These are phyloP conservation scores for Mimumesa dahlbomi DNA, from an alignment of 2,888 invertebrate species.

Conservation along the genomic window DNA sequence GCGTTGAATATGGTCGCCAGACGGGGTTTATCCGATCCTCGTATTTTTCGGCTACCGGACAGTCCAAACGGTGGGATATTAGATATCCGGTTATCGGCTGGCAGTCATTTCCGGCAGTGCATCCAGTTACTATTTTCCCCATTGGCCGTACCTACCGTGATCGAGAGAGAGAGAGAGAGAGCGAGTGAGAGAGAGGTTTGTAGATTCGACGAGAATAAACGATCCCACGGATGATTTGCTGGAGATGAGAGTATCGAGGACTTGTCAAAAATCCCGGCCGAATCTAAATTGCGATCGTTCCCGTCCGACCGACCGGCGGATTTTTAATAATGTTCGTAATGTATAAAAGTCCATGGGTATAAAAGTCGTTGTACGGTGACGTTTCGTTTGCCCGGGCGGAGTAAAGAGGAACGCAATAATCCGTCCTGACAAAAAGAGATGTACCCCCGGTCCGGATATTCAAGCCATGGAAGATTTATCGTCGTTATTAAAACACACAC, in stretches of 20 bases:
- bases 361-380: not conserved
- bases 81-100: slow-evolving; percentile 71
- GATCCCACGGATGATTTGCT: slow-evolving; percentile 28
- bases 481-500: slow-evolving; percentile 62
- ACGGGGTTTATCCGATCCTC: slow-evolving; percentile 68
- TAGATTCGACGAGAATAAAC: slow-evolving; percentile 11
- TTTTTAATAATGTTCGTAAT: slow-evolving; percentile 48
- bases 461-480: slow-evolving; percentile 52
- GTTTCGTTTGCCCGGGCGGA: too few relatives aligned
- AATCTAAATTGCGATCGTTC: slow-evolving; percentile 44
- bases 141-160: slow-evolving; percentile 47
- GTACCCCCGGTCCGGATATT: slow-evolving; percentile 16
- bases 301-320: not conserved
- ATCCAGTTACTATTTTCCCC: slow-evolving; percentile 57
- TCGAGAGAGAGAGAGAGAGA: not conserved
- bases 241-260: slow-evolving; percentile 24
- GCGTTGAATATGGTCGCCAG: slow-evolving; percentile 54
- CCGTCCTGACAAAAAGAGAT: slow-evolving; percentile 37
- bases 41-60: slow-evolving; percentile 65
- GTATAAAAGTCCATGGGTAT: not conserved
- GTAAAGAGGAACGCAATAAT: slow-evolving; percentile 34
- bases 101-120: slow-evolving; percentile 63
- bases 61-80: slow-evolving; percentile 68
- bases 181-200: not conserved
- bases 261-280: slow-evolving; percentile 21